These are phyloP conservation scores for Meganola albula DNA, from an alignment of 2,888 invertebrate genomes.

Conservation along the genomic window DNA sequence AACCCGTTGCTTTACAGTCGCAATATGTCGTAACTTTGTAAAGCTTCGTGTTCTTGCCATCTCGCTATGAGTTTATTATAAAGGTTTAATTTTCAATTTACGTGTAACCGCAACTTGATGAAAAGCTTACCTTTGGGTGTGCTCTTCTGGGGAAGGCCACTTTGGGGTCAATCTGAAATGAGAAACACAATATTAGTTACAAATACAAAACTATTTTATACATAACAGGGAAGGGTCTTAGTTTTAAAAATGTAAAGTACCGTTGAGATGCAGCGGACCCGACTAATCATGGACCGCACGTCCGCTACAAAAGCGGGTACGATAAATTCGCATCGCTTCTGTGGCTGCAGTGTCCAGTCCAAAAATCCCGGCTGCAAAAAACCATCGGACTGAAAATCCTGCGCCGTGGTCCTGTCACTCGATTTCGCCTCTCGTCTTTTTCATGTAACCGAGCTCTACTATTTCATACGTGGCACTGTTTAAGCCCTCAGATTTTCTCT, in stretches of 20 bases:
- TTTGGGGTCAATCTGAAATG: constrained; percentile 98
- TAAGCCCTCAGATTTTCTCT: constrained; percentile 77
- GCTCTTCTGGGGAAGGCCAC: constrained; percentile 99
- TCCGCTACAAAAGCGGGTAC: constrained; percentile 44
- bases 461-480: constrained; percentile 77
- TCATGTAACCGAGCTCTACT: constrained; percentile 75
- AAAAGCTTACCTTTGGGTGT: constrained; percentile 94
- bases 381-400: constrained; percentile 69
- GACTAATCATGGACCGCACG: constrained; percentile 65
- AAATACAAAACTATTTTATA: too few species aligned
- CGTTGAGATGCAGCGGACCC: constrained; percentile 41
- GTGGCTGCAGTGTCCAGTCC: constrained; percentile 56
- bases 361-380: constrained; percentile 68
- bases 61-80: constrained; percentile 56
- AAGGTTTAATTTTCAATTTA: constrained; percentile 57
- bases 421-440: constrained; percentile 76
- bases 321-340: constrained; percentile 65
- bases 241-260: constrained; percentile 37
- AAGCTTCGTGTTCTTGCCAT: constrained; percentile 46
- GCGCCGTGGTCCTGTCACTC: constrained; percentile 72
- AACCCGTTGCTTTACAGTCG: constrained; percentile 50
- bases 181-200: constrained; percentile 43
- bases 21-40: constrained; percentile 56
- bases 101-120: constrained; percentile 36
- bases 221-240: too few species aligned